Evolutionary conservation across 53 echinoderm and acorn worm species (phyloP), one percentile per base, ranked within the genome.

Genomic region (Holothuria scabra): DNA sequence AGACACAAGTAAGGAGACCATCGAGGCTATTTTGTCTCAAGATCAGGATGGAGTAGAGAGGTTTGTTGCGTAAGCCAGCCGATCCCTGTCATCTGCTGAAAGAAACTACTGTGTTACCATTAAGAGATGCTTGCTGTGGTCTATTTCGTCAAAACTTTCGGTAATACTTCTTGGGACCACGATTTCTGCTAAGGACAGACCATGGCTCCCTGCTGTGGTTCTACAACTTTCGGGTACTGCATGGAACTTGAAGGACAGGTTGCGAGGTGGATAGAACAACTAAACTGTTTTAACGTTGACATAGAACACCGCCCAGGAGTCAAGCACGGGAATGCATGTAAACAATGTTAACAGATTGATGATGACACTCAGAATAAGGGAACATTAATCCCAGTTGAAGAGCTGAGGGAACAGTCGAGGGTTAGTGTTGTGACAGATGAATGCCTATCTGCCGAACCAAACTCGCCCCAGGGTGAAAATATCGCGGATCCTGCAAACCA

Each of bases 1-100:
- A 8, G 84, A 89, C 28, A 84, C 89, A 13, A 89, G 89, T 46
- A 84, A 79, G 9, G 66, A 76, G 30, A 84, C 79, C 11, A 89
- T 89, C 3, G 89, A 84, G 34, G 84, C 84, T 12, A 84, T 89
- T 7, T n/a, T n/a, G n/a, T n/a, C n/a, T n/a, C n/a, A n/a, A n/a
- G n/a, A n/a, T n/a, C n/a, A n/a, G n/a, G n/a, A n/a, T n/a, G n/a
- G n/a, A n/a, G n/a, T n/a, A n/a, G n/a, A n/a, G n/a, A n/a, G n/a
- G n/a, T n/a, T n/a, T n/a, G n/a, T n/a, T n/a, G n/a, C n/a, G n/a
- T n/a, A n/a, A n/a, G n/a, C n/a, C n/a, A n/a, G n/a, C n/a, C 69
- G 84, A 1, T 84, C 89, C 8, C 89, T 84, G 30, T 67, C 63
- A 29, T 84, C 84, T 20, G 69, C 65, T 10, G 89, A 84, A 12